phyloP scores from a whole-genome alignment of 2,888 invertebrate genomes.

The Cosmia trapezina region DNA sequence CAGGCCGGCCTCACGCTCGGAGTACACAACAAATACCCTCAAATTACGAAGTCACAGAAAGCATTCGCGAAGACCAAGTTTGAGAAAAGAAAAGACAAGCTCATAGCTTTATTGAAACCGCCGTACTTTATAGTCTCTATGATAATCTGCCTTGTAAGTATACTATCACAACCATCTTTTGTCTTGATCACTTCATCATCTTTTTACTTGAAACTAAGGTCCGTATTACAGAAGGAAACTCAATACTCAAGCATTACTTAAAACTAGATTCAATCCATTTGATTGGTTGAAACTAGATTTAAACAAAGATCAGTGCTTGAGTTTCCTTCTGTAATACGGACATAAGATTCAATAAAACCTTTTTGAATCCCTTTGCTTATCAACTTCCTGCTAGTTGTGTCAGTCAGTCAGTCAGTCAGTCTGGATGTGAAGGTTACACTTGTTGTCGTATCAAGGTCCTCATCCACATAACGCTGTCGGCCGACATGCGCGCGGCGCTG shows the following conservation, averaged over 20 bases:
- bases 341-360: no score
- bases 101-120: slow-evolving; percentile 79
- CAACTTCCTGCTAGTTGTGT: neutral
- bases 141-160: slow-evolving; percentile 84
- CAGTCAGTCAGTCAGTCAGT: neutral
- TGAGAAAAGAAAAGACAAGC: slow-evolving; percentile 80
- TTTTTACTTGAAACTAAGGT: no score
- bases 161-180: neutral
- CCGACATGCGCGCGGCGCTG: slow-evolving; percentile 69
- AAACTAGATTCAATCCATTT: no score
- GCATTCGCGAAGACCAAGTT: slow-evolving; percentile 75
- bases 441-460: slow-evolving; percentile 69
- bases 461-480: slow-evolving; percentile 74
- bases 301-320: no score
- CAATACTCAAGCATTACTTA: no score
- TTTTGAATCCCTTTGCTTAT: neutral
- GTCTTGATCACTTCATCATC: neutral
- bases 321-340: no score
- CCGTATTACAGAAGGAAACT: no score
- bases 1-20: slow-evolving; percentile 82
- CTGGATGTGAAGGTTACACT: neutral
- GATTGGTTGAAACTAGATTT: no score
- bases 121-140: slow-evolving; percentile 85
- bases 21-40: slow-evolving; percentile 70
- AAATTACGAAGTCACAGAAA: slow-evolving; percentile 62